Evolutionary conservation across 2,797 vertebrate species (phyloP).

Genomic region (Serranus cabrilla): DNA sequence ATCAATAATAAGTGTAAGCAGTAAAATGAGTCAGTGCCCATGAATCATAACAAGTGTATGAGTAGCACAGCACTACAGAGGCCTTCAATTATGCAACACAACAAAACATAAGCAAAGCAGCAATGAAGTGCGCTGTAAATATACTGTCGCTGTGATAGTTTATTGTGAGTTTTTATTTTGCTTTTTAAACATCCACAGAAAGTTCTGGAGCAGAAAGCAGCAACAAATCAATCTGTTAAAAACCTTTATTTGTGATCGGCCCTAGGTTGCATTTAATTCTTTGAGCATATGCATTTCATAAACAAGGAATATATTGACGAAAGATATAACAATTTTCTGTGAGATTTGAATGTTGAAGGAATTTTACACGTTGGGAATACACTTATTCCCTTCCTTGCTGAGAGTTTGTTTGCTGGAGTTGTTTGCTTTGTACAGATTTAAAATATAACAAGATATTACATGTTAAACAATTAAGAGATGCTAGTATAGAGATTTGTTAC

Average conservation of each 20-base stretch:
- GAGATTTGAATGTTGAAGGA: too few species aligned
- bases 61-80: slow-evolving; percentile 13
- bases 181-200: not conserved
- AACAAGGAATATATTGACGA: too few species aligned
- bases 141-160: not conserved
- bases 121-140: not conserved
- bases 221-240: not conserved
- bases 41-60: slow-evolving; percentile 27
- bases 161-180: not conserved
- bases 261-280: too few species aligned
- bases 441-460: too few species aligned
- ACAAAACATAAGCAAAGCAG: slow-evolving; percentile 13
- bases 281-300: too few species aligned
- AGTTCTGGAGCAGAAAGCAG: not conserved
- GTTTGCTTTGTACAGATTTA: too few species aligned
- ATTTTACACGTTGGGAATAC: too few species aligned
- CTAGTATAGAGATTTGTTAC: too few species aligned
- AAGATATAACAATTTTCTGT: too few species aligned
- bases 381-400: too few species aligned
- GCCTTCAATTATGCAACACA: slow-evolving; percentile 20
- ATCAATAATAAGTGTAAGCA: slow-evolving; percentile 14
- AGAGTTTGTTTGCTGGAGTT: too few species aligned
- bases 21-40: slow-evolving; percentile 25
- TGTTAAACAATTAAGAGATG: too few species aligned
- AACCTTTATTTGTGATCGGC: not conserved